A percentile compares a stretch with the other conserved stretches of the same genome.
Evolutionary conservation across 2,888 invertebrate genomes (phyloP).

Genomic region (Zaprionus lineosus): DNA sequence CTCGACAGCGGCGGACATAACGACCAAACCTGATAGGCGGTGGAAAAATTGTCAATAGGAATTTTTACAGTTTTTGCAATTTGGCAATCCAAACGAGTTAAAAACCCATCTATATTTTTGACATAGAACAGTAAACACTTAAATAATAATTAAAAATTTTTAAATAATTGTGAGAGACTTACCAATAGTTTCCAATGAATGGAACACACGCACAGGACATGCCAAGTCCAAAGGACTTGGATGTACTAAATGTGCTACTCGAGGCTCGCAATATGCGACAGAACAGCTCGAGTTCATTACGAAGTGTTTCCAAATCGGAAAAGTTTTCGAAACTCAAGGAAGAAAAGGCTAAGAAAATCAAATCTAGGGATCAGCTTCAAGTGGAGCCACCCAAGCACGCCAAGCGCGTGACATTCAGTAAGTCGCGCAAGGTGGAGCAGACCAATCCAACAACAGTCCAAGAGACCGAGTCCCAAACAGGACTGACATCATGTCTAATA

Average conservation of each 20-base stretch:
- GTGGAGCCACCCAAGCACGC: conserved; percentile 47
- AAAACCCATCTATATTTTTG: conserved; percentile 5
- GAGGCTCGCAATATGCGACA: conserved; percentile 22
- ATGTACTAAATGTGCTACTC: conserved; percentile 28
- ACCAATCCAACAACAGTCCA: conserved; percentile 22
- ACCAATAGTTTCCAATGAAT: background rate
- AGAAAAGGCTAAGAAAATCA: background rate
- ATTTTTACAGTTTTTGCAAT: too few relatives aligned
- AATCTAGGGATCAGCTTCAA: conserved; percentile 28
- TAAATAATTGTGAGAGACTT: conserved; percentile 15
- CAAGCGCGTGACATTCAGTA: conserved; percentile 58
- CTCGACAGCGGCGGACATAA: conserved; percentile 93
- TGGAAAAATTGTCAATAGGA: conserved; percentile 21
- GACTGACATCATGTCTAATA: conserved; percentile 54
- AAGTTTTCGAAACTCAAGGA: background rate
- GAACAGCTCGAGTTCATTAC: conserved; percentile 22
- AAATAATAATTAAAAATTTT: conserved; percentile 16
- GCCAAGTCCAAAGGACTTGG: conserved; percentile 1
- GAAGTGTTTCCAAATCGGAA: background rate
- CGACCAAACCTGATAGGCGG: conserved; percentile 88
- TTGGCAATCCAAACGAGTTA: too few relatives aligned
- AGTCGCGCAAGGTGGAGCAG: background rate
- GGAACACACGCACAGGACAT: conserved; percentile 16
- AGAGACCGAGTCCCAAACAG: conserved; percentile 31
- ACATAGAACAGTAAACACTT: conserved; percentile 22